Evolutionary conservation across 1,140 invertebrate genomes (phyloP), one percentile per base, ranked within the genome.

Genomic region (Drosophila baimaii): DNA sequence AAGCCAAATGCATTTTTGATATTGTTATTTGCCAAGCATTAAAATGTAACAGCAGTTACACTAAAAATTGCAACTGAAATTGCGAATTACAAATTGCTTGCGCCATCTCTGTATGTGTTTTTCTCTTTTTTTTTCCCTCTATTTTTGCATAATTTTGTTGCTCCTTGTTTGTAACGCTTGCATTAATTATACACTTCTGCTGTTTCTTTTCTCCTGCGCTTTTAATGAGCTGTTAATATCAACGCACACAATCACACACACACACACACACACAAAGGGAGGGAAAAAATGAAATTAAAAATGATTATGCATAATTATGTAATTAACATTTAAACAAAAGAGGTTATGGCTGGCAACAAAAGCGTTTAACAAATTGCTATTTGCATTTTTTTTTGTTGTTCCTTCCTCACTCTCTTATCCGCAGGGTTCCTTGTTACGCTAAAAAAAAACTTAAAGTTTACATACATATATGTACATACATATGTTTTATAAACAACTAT

Each of bases 221-320:
- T 86, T 80, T 83, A 88, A 90, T 91, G 80, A 91, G 90, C 90
- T 88, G 85, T 91, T 91, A 90, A 91, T 73, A 80, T 77, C 62
- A 72, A 70, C 74, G 49, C 65, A 59, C 65, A 39, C 31, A n/a
- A n/a, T n/a, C n/a, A 57, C 29, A 70, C 43, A 56, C 54, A 43
- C 39, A 58, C 55, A 58, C 17, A 19, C 41, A 12, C 41, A 37
- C 19, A 56, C 58, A 57, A 39, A 43, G 19, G 51, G 29, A 31
- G 37, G 37, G 12, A 23, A 51, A 54, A 59, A 71, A 71, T 76
- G 66, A 58, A 66, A 80, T 76, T 76, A 71, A 69, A 82, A 71
- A 79, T 81, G 80, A 90, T 90, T 86, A 77, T 91, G 90, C 89
- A 90, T 90, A 91, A 91, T 91, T 90, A 91, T 91, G 79, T 91